phyloP scores from a whole-genome alignment of 2,888 invertebrate species.

The Orchesella flavescens region DNA sequence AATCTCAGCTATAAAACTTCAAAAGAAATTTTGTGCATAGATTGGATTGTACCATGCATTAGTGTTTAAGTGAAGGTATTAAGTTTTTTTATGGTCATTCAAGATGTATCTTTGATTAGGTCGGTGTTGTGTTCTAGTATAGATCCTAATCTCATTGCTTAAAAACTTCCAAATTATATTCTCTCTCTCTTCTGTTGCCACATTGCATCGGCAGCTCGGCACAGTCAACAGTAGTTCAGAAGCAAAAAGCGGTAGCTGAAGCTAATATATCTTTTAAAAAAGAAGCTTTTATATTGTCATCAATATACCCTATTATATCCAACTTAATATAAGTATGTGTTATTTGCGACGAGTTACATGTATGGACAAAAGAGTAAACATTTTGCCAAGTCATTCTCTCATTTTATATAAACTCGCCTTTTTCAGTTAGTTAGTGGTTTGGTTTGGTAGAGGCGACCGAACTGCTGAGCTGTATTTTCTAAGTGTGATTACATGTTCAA shows the following conservation, averaged over 20 bases:
- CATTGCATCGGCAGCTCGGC: constrained; percentile 3
- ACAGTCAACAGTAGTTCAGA: neutral
- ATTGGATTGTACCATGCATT: too few species aligned
- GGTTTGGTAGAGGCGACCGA: neutral
- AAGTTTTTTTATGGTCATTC: constrained; percentile 9
- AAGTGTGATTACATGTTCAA: constrained; percentile 52
- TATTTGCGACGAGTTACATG: constrained; percentile 8
- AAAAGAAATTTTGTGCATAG: too few species aligned
- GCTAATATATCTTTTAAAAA: too few species aligned
- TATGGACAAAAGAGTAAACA: constrained; percentile 17
- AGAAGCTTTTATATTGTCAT: constrained; percentile 38
- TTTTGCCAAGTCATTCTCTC: constrained; percentile 44
- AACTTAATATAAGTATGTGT: constrained; percentile 3
- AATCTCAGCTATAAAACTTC: too few species aligned
- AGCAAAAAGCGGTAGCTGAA: constrained; percentile 19
- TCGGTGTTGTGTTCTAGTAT: neutral
- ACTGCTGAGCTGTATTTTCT: neutral
- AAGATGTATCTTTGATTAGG: neutral
- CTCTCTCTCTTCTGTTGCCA: neutral
- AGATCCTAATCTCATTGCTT: too few species aligned
- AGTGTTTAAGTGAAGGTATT: neutral
- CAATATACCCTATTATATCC: constrained; percentile 34
- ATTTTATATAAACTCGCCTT: constrained; percentile 15
- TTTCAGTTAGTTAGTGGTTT: too few species aligned
- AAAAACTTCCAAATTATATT: neutral